Evolutionary conservation across 2,797 vertebrate genomes (phyloP).

Genomic region (Coreius guichenoti): DNA sequence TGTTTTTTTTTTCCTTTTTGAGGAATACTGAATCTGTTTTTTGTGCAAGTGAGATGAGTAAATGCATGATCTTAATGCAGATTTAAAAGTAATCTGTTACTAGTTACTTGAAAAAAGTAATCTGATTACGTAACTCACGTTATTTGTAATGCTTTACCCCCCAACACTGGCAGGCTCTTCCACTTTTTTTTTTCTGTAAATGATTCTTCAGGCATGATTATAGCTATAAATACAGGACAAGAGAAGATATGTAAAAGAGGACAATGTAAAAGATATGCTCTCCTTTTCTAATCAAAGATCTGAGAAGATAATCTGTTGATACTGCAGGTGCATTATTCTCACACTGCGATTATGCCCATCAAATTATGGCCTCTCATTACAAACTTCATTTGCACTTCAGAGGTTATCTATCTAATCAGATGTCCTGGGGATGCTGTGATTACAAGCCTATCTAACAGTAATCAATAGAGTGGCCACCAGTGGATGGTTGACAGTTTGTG

Average conservation of each 20-base stretch:
- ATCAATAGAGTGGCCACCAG: conserved; percentile 41
- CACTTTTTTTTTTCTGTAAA: background rate
- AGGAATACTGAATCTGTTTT: no score
- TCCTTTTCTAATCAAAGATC: conserved; percentile 37
- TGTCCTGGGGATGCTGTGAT: conserved; percentile 25
- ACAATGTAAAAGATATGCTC: background rate
- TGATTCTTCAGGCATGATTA: conserved; percentile 43
- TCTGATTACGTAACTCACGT: background rate
- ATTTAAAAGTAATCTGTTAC: background rate
- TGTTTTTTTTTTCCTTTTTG: no score
- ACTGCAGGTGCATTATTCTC: conserved; percentile 34
- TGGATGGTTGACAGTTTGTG: conserved; percentile 26
- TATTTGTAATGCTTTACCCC: background rate
- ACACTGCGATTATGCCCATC: conserved; percentile 18
- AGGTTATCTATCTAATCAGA: conserved; percentile 39
- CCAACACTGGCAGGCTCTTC: background rate
- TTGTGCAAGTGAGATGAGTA: no score
- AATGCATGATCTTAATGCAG: no score
- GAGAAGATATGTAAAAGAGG: no score
- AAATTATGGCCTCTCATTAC: conserved; percentile 19
- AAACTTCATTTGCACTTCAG: conserved; percentile 21
- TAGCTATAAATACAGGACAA: conserved; percentile 54
- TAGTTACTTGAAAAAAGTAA: background rate
- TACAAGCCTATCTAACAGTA: conserved; percentile 29
- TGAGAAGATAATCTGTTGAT: conserved; percentile 33